These are phyloP conservation scores for Sebastolobus alascanus DNA, from an alignment of 2,797 vertebrate genomes.

Conservation along the genomic window DNA sequence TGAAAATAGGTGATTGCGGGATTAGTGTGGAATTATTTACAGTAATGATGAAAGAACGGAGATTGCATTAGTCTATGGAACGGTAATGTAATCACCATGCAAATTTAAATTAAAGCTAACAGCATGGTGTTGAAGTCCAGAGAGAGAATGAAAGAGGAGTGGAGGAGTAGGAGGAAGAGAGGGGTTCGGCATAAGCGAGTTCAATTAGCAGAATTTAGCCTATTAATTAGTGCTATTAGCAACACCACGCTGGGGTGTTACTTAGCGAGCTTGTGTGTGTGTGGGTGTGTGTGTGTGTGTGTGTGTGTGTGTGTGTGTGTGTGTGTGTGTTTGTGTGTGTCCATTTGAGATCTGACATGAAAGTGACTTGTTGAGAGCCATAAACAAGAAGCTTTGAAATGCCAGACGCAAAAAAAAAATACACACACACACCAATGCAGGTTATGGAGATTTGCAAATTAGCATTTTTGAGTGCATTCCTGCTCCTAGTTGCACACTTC, in stretches of 20 bases:
- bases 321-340: constrained; percentile 45
- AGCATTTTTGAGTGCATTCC: constrained; percentile 74
- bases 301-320: too few species aligned
- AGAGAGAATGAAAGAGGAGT: constrained; percentile 67
- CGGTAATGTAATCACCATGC: constrained; percentile 70
- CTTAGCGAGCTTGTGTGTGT: constrained; percentile 43
- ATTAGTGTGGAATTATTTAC: constrained; percentile 66
- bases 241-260: constrained; percentile 68
- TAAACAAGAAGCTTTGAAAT: constrained; percentile 68
- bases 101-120: constrained; percentile 70
- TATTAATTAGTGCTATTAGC: constrained; percentile 84
- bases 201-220: constrained; percentile 85
- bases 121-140: constrained; percentile 61
- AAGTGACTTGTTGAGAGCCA: constrained; percentile 68
- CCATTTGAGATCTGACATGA: constrained; percentile 72
- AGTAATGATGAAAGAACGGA: constrained; percentile 52
- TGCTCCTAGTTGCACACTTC: constrained; percentile 37
- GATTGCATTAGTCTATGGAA: constrained; percentile 57
- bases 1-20: constrained; percentile 53
- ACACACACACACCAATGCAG: constrained; percentile 38
- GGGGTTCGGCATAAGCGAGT: constrained; percentile 74
- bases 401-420: constrained; percentile 24
- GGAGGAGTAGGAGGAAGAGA: constrained; percentile 65
- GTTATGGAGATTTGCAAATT: constrained; percentile 72
- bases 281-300: too few species aligned